These are phyloP conservation scores for Lepus oiostolus DNA, from an alignment of 2,797 vertebrate genomes.

Conservation along the genomic window DNA sequence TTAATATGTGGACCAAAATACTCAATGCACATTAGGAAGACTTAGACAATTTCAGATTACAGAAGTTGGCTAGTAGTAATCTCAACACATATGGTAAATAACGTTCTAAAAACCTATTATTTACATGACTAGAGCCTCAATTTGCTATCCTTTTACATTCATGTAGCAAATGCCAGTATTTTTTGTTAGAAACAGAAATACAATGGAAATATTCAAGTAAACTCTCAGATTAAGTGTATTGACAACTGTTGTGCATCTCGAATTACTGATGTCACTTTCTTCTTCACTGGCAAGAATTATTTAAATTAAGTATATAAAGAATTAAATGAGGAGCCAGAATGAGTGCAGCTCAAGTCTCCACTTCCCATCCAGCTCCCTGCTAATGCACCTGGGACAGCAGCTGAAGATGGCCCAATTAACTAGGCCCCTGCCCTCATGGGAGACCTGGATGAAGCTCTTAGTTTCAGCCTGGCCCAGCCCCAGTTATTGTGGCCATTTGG, in stretches of 20 bases:
- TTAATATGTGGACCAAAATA: constrained; percentile 33
- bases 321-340: neutral
- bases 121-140: constrained; percentile 21
- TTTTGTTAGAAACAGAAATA: constrained; percentile 21
- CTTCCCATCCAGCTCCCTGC: too few species aligned
- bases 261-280: constrained; percentile 19
- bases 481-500: too few species aligned
- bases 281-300: constrained; percentile 37
- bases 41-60: constrained; percentile 21
- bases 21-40: constrained; percentile 6
- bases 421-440: too few species aligned
- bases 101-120: constrained; percentile 8
- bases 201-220: neutral
- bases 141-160: constrained; percentile 36
- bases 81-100: neutral
- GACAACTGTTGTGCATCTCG: neutral
- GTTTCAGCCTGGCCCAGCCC: too few species aligned
- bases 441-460: too few species aligned
- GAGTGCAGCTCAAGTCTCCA: too few species aligned
- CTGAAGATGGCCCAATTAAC: too few species aligned
- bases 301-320: constrained; percentile 23
- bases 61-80: neutral
- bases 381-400: too few species aligned
- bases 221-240: neutral
- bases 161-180: neutral